Base-by-base conservation (phyloP, 2,888 invertebrate genomes). In the Exocentrus adspersus region DNA sequence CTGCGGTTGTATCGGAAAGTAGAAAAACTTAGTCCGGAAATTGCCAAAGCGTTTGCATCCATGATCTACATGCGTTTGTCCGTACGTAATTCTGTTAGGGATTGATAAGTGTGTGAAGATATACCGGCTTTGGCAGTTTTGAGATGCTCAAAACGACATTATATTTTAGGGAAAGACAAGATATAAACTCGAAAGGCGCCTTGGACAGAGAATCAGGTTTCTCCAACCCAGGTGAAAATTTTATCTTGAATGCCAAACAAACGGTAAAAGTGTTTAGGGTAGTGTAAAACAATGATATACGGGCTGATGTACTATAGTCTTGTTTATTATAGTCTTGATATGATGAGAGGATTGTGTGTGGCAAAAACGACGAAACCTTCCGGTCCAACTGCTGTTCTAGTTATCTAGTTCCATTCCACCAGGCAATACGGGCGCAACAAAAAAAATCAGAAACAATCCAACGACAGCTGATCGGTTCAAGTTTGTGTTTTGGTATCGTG, bases 401-500 rank as follows among this genome's bases (percentile, higher is more conserved):
- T n/a, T n/a, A n/a, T n/a, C n/a, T n/a, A n/a, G n/a, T n/a, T n/a
- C n/a, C n/a, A n/a, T n/a, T n/a, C n/a, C n/a, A n/a, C 12, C 12
- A 42, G 2, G n/a, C 30, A 46, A 57, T 46, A 32, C 45, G 30
- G 46, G 56, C 30, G 46, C 19, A 57, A 56, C 45, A 52, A 46
- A 57, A 56, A 57, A 52, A 46, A 57, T 46, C 46, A 57, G 46
- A 54, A 57, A 46, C 32, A n/a, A 57, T 21, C 30, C 46, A 32
- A 32, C 42, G 57, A 57, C 57, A 57, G 57, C 57, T 57, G 57
- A 57, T 57, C 43, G 30, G 19, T 32, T 32, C n/a, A 24, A 7
- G 7, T 7, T 4, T 5, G 12, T 7, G n/a, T 66, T 66, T 65
- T 66, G 62, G 62, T 57, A 53, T 65, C 64, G 68, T 68, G 68